These are phyloP conservation scores for Anaspis maculata DNA, from an alignment of 2,888 invertebrate genomes.

Conservation along the genomic window DNA sequence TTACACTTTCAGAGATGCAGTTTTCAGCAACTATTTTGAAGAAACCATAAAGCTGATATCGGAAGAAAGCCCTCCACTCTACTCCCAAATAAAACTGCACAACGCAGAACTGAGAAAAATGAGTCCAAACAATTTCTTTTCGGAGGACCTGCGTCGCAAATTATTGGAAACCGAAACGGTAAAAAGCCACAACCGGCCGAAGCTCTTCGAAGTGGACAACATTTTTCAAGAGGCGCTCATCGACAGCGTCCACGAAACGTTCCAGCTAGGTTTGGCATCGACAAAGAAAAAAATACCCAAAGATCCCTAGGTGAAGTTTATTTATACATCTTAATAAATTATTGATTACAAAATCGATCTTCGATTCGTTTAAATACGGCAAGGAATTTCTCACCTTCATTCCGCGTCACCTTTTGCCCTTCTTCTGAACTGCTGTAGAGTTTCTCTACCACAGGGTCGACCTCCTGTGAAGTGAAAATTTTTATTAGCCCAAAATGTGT, in stretches of 20 bases:
- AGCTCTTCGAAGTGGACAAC: slow-evolving; percentile 20
- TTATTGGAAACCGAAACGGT: no score
- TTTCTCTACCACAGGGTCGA: slow-evolving; percentile 81
- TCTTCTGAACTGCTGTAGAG: slow-evolving; percentile 92
- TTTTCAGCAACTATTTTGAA: slow-evolving; percentile 31
- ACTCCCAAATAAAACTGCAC: slow-evolving; percentile 26
- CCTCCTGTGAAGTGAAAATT: slow-evolving; percentile 47
- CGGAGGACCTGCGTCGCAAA: no score
- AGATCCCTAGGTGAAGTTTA: no score
- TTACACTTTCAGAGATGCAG: no score
- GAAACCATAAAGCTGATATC: slow-evolving; percentile 17
- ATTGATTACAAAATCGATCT: slow-evolving; percentile 41
- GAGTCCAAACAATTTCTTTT: slow-evolving; percentile 22
- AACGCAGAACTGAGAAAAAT: no score
- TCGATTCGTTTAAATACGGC: slow-evolving; percentile 75
- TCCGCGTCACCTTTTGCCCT: slow-evolving; percentile 94
- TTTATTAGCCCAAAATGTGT: slow-evolving; percentile 2
- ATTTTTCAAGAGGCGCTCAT: slow-evolving; percentile 26
- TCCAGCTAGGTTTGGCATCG: slow-evolving; percentile 17
- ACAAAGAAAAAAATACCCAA: slow-evolving; percentile 1
- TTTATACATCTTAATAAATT: no score
- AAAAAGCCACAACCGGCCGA: no score
- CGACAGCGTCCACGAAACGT: slow-evolving; percentile 26
- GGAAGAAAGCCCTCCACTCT: slow-evolving; percentile 22
- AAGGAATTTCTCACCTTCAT: slow-evolving; percentile 86